A percentile compares a stretch with the other conserved stretches of the same genome.
phyloP scores from a whole-genome alignment of 2,113 vertebrate species.

The Indri indri region DNA sequence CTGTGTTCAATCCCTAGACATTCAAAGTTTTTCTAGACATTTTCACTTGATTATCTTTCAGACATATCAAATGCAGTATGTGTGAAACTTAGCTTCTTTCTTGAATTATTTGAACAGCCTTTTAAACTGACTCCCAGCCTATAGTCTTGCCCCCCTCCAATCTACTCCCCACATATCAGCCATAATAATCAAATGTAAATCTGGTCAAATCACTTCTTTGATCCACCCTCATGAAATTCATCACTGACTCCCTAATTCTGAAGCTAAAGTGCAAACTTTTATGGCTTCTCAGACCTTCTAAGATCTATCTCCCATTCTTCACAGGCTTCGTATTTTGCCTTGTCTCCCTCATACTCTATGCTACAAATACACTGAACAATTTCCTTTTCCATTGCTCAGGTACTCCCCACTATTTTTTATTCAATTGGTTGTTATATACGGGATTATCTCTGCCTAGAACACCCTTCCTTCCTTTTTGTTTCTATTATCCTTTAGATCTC shows the following conservation, averaged over 20 bases:
- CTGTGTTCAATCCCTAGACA: neutral
- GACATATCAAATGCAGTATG: neutral
- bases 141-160: neutral
- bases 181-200: neutral
- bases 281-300: neutral
- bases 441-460: neutral
- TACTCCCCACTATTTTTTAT: neutral
- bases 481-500: neutral
- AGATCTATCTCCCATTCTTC: neutral
- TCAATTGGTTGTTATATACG: neutral
- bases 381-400: neutral
- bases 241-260: neutral
- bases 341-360: neutral
- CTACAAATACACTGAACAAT: neutral
- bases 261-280: neutral
- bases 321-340: neutral
- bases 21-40: neutral
- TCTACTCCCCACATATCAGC: neutral
- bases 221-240: neutral
- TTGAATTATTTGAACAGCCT: neutral
- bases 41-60: neutral
- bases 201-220: neutral
- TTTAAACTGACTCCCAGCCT: neutral
- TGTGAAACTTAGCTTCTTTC: neutral
- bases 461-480: neutral